Evolutionary conservation across 1,140 invertebrate genomes (phyloP).

Genomic region (Helicoverpa zea): DNA sequence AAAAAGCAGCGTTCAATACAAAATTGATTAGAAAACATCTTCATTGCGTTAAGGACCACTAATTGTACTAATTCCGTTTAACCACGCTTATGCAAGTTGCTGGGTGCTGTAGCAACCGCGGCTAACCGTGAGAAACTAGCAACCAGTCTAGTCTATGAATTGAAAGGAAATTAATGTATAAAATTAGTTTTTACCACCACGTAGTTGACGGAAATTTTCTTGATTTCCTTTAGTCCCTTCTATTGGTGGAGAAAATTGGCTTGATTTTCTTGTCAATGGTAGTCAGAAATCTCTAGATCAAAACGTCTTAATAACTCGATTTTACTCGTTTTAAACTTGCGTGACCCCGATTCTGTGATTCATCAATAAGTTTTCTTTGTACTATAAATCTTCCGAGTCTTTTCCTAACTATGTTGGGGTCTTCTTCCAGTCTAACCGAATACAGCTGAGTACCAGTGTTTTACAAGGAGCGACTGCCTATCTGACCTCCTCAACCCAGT

Average conservation of each 20-base stretch:
- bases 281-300: no score
- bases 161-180: conserved; percentile 10
- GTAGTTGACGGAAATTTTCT: neutral
- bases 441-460: no score
- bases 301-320: no score
- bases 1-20: neutral
- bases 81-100: conserved; percentile 18
- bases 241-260: no score
- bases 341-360: no score
- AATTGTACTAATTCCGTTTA: conserved; percentile 17
- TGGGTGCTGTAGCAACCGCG: conserved; percentile 25
- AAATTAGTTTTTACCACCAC: neutral
- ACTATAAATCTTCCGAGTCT: no score
- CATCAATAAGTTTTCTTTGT: neutral
- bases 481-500: no score
- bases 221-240: neutral
- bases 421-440: no score
- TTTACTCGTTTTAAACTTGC: no score
- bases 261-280: no score
- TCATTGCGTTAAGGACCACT: conserved; percentile 9
- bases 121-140: conserved; percentile 24
- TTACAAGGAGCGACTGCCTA: no score
- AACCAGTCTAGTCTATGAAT: neutral
- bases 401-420: no score
- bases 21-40: conserved; percentile 35